Conservation (phyloP, 2,888 invertebrate species). For the Mesorhabditis spiculigera region DNA sequence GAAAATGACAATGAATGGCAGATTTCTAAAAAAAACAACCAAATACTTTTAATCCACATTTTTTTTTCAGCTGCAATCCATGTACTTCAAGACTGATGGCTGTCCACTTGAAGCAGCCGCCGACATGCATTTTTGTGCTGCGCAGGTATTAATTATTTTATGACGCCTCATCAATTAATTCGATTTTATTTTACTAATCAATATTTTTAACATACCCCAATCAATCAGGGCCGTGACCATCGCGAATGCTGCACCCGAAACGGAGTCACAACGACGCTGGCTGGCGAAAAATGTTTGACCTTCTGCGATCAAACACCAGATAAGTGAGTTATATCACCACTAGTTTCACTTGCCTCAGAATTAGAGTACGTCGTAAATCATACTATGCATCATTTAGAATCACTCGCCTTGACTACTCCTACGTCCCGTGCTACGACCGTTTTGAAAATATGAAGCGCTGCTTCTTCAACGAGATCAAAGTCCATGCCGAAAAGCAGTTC, state of each 20-base stretch:
- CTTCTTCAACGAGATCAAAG: constrained; percentile 52
- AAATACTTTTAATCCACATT: no score
- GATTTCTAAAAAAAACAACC: no score
- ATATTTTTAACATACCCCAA: background rate
- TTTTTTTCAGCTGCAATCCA: constrained; percentile 48
- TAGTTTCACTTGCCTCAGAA: background rate
- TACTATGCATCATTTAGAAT: constrained; percentile 22
- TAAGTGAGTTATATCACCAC: constrained; percentile 16
- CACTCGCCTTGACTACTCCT: constrained; percentile 49
- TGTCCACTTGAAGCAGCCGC: constrained; percentile 55
- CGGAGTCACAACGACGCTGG: constrained; percentile 48
- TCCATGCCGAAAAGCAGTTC: constrained; percentile 43
- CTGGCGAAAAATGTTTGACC: constrained; percentile 48
- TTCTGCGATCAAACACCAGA: constrained; percentile 54
- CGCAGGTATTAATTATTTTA: constrained; percentile 45
- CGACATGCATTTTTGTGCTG: constrained; percentile 52
- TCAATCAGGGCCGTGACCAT: constrained; percentile 11
- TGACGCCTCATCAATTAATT: no score
- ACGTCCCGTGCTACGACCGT: constrained; percentile 42
- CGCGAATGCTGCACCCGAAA: constrained; percentile 42
- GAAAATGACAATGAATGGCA: no score
- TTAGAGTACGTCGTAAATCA: no score
- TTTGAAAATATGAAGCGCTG: constrained; percentile 55
- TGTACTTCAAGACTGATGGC: constrained; percentile 56
- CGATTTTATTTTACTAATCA: background rate